These are phyloP conservation scores for Ormyrus thymus DNA, from an alignment of 2,888 invertebrate species.

Conservation along the genomic window DNA sequence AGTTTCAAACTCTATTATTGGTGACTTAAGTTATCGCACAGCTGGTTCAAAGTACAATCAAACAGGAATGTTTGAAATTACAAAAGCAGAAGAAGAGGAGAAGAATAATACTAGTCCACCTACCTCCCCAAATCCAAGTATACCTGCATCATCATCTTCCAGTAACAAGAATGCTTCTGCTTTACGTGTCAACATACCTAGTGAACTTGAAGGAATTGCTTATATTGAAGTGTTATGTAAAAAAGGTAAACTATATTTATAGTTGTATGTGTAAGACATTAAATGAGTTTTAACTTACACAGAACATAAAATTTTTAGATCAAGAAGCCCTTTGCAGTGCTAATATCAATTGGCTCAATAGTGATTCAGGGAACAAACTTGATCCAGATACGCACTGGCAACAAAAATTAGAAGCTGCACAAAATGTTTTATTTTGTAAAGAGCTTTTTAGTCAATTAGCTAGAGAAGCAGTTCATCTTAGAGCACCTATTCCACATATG, in stretches of 20 bases:
- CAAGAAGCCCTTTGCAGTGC: conserved; percentile 93
- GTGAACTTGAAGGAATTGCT: conserved; percentile 95
- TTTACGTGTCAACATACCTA: conserved; percentile 92
- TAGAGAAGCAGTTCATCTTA: conserved; percentile 94
- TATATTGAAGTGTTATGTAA: conserved; percentile 97
- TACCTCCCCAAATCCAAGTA: conserved; percentile 76
- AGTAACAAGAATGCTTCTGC: conserved; percentile 80
- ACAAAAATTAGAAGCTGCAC: conserved; percentile 96
- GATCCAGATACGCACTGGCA: conserved; percentile 93
- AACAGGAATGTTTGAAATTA: conserved; percentile 96
- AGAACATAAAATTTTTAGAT: conserved; percentile 76
- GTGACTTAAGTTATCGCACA: conserved; percentile 96
- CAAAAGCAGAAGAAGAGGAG: conserved; percentile 90
- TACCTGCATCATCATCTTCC: conserved; percentile 75
- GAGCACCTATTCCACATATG: conserved; percentile 95
- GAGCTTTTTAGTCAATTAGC: conserved; percentile 96
- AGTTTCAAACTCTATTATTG: conserved; percentile 95
- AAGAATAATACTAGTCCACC: conserved; percentile 76
- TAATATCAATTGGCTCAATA: conserved; percentile 85
- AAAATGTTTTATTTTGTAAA: conserved; percentile 97
- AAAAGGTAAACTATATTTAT: conserved; percentile 79
- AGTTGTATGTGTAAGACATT: neutral
- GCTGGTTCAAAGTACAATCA: conserved; percentile 96
- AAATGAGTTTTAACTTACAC: neutral
- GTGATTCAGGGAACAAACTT: conserved; percentile 81